Percentiles rank a stretch among this genome's conserved stretches.
Evolutionary conservation across 2,113 vertebrate genomes (phyloP).

Genomic region (Oceanites oceanicus): DNA sequence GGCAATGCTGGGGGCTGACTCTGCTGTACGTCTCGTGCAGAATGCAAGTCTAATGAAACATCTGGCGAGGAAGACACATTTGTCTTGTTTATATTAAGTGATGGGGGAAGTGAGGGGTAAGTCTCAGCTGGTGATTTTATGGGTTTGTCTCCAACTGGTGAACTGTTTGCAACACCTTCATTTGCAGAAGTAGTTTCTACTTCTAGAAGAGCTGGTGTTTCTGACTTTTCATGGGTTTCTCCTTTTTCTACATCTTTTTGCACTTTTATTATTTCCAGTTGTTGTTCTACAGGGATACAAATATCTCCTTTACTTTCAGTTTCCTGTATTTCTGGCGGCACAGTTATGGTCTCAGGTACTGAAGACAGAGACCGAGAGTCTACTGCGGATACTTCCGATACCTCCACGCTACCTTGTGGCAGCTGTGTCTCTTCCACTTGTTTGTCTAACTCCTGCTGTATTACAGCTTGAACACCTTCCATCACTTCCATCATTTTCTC

Average conservation of each 20-base stretch:
- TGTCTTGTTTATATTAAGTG: slow-evolving; percentile 74
- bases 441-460: slow-evolving; percentile 64
- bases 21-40: slow-evolving; percentile 73
- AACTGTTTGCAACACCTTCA: slow-evolving; percentile 72
- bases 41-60: slow-evolving; percentile 78
- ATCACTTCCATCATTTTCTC: slow-evolving; percentile 64
- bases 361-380: slow-evolving; percentile 25
- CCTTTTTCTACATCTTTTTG: slow-evolving; percentile 43
- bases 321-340: slow-evolving; percentile 19
- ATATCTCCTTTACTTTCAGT: slow-evolving; percentile 10
- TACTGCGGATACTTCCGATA: slow-evolving; percentile 58
- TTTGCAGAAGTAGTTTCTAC: slow-evolving; percentile 72
- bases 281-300: slow-evolving; percentile 24
- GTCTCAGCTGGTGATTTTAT: slow-evolving; percentile 65
- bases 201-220: slow-evolving; percentile 46
- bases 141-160: slow-evolving; percentile 69
- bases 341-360: background rate
- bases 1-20: slow-evolving; percentile 63
- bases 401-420: slow-evolving; percentile 51
- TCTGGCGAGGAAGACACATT: slow-evolving; percentile 75
- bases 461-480: slow-evolving; percentile 40
- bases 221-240: slow-evolving; percentile 24
- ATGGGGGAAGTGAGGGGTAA: slow-evolving; percentile 45
- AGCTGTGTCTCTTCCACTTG: slow-evolving; percentile 70
- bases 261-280: slow-evolving; percentile 15